Percentiles rank a stretch among this genome's conserved stretches.
These are phyloP conservation scores for Manis crassicaudata DNA, from an alignment of 2,797 vertebrate species.

Conservation along the genomic window DNA sequence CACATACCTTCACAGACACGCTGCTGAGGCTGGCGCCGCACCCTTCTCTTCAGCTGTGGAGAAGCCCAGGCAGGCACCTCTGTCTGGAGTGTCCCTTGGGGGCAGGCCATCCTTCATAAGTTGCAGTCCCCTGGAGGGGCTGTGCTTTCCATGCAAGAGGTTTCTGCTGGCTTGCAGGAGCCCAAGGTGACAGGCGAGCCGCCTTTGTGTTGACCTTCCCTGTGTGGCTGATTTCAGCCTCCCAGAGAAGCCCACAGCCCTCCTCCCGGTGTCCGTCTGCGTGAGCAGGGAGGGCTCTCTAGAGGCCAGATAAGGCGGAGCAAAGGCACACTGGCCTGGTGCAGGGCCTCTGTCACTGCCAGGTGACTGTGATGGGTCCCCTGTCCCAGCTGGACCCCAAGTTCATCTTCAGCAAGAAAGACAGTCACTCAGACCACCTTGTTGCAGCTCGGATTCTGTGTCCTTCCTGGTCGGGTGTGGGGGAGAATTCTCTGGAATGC, in stretches of 20 bases:
- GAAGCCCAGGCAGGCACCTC: background rate
- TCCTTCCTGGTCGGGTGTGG: background rate
- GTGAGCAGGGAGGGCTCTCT: background rate
- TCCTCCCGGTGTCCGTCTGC: background rate
- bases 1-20: background rate
- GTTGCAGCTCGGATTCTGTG: fast-evolving
- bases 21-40: background rate
- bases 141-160: background rate
- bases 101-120: background rate
- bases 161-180: background rate
- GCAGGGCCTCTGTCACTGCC: no score
- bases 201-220: background rate
- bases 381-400: background rate
- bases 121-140: background rate
- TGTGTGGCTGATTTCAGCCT: background rate
- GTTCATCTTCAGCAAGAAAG: no score
- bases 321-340: background rate
- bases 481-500: background rate
- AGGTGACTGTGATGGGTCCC: background rate
- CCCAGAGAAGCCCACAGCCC: background rate
- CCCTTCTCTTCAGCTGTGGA: background rate
- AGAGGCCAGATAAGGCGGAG: background rate
- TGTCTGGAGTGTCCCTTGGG: background rate
- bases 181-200: no score
- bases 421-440: background rate